These are phyloP conservation scores for Tragelaphus scriptus DNA, from an alignment of 2,113 vertebrate species.

Conservation along the genomic window DNA sequence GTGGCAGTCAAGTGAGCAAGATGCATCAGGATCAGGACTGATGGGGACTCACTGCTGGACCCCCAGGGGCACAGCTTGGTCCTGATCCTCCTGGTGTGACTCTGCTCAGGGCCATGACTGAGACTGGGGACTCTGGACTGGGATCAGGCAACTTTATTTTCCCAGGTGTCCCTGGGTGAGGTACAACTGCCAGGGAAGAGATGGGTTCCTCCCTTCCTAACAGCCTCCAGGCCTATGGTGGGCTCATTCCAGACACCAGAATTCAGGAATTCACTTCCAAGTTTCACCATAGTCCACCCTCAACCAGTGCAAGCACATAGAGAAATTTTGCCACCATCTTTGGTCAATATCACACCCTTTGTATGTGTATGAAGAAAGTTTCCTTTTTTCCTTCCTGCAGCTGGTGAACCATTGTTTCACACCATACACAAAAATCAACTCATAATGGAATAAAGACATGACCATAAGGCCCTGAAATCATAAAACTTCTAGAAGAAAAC, in stretches of 20 bases:
- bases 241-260: neutral
- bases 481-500: neutral
- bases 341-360: neutral
- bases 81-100: neutral
- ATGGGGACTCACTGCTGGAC: neutral
- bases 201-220: neutral
- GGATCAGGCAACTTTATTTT: neutral
- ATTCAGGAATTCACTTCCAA: neutral
- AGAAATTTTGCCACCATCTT: neutral
- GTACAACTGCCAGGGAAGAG: neutral
- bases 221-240: neutral
- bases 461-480: neutral
- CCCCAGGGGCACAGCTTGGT: neutral
- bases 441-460: neutral
- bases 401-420: neutral
- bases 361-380: neutral
- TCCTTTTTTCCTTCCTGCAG: neutral
- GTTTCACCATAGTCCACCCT: neutral
- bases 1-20: neutral
- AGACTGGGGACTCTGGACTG: neutral
- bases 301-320: neutral
- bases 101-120: neutral
- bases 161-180: neutral
- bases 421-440: neutral
- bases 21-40: neutral